phyloP scores from a whole-genome alignment of 2,888 invertebrate species.

The Saturnia pavonia region DNA sequence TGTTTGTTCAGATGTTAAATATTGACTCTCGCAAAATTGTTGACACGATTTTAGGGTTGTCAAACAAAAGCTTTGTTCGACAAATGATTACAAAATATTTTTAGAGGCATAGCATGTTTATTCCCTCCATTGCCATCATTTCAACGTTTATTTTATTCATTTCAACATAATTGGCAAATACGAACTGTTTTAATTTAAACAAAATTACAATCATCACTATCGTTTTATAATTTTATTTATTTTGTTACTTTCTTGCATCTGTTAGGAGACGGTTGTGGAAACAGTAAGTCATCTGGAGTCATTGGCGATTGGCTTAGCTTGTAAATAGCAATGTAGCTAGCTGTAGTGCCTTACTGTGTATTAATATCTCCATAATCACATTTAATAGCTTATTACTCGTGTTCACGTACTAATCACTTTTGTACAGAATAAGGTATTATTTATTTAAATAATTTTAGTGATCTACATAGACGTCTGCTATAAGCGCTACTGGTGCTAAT shows the following conservation, averaged over 20 bases:
- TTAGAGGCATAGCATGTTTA: background rate
- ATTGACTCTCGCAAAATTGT: background rate
- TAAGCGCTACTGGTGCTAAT: background rate
- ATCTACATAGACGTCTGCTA: background rate
- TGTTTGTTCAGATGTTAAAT: background rate
- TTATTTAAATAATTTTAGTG: background rate
- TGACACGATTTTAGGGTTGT: background rate
- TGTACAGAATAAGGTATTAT: background rate
- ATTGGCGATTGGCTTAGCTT: constrained; percentile 78
- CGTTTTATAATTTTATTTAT: constrained; percentile 65
- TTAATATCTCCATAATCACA: constrained; percentile 36
- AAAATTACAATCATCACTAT: constrained; percentile 66
- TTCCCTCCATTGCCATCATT: constrained; percentile 13
- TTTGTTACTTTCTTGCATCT: constrained; percentile 80
- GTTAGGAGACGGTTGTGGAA: constrained; percentile 82
- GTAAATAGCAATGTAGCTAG: constrained; percentile 54
- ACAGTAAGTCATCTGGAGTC: constrained; percentile 78
- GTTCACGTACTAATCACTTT: constrained; percentile 18
- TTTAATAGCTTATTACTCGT: constrained; percentile 26
- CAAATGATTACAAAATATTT: background rate
- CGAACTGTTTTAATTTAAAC: constrained; percentile 38
- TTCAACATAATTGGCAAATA: constrained; percentile 39
- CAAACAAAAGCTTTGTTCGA: background rate
- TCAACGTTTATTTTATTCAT: constrained; percentile 1
- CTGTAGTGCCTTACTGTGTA: constrained; percentile 52